Evolutionary conservation across 37 sponge, comb jelly and placozoan species (phyloP).

Genomic region (Haliclona indistincta): DNA sequence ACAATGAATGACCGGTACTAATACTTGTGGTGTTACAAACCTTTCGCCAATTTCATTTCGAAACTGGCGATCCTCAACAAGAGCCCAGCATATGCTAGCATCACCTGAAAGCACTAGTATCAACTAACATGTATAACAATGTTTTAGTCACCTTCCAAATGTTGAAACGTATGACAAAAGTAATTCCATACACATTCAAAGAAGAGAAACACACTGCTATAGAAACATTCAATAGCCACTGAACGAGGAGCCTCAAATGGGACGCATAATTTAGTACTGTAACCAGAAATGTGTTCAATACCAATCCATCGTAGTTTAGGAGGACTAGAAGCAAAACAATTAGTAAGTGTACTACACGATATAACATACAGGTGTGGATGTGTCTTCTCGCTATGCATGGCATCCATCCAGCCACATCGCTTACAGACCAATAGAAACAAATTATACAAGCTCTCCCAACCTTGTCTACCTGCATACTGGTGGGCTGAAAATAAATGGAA

Average conservation of each 20-base stretch:
- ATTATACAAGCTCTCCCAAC: constrained; percentile 75
- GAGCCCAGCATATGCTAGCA: constrained; percentile 9
- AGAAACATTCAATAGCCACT: constrained; percentile 86
- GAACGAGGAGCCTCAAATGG: constrained; percentile 53
- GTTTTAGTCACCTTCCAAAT: not conserved
- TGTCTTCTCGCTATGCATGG: constrained; percentile 52
- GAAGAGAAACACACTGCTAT: constrained; percentile 82
- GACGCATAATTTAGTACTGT: constrained; percentile 13
- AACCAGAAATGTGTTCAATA: constrained; percentile 78
- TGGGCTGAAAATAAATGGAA: constrained; percentile 20
- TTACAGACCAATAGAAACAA: constrained; percentile 67
- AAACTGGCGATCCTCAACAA: no score
- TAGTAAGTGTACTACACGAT: not conserved
- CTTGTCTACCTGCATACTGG: constrained; percentile 43
- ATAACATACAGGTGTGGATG: constrained; percentile 72
- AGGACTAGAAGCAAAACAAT: constrained; percentile 14
- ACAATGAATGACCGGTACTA: no score
- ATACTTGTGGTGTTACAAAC: no score
- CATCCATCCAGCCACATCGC: constrained; percentile 82
- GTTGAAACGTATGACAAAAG: constrained; percentile 12
- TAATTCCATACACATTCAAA: constrained; percentile 84
- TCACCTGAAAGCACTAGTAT: not conserved
- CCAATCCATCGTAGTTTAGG: constrained; percentile 69
- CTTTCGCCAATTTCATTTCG: no score
- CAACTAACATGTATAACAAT: no score